These are phyloP conservation scores for Cladopsammia gracilis DNA, from an alignment of 64 coral and sea anemone species.

Conservation along the genomic window DNA sequence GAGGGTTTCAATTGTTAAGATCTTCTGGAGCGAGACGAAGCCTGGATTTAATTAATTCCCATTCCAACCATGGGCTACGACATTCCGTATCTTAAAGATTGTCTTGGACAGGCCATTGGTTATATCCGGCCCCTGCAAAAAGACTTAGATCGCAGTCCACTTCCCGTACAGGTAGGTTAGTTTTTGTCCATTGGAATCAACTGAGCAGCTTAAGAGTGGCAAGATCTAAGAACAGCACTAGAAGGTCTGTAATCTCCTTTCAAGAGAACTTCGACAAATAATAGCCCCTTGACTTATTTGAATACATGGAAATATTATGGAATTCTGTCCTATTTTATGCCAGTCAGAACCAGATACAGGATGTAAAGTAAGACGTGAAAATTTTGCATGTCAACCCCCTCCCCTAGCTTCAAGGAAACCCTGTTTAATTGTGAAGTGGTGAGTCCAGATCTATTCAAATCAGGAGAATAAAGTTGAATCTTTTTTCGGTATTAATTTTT, in stretches of 20 bases:
- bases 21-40: conserved; percentile 24
- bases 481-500: not conserved
- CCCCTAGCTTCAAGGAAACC: not conserved
- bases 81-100: conserved; percentile 19
- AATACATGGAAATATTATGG: not conserved
- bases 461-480: not conserved
- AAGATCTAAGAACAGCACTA: no score
- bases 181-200: not conserved
- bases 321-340: not conserved
- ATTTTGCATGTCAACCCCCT: not conserved
- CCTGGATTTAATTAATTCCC: conserved; percentile 17
- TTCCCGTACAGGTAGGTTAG: conserved; percentile 34
- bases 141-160: conserved; percentile 39
- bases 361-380: not conserved
- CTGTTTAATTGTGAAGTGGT: not conserved
- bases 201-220: no score
- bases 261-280: not conserved
- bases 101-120: conserved; percentile 44
- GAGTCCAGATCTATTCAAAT: not conserved
- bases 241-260: no score
- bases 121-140: conserved; percentile 45
- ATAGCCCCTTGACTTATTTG: not conserved
- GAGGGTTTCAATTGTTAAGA: conserved; percentile 19
- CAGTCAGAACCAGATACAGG: not conserved
- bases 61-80: conserved; percentile 37